Evolutionary conservation across 2,113 vertebrate genomes (phyloP).

Genomic region (Mus musculus): DNA sequence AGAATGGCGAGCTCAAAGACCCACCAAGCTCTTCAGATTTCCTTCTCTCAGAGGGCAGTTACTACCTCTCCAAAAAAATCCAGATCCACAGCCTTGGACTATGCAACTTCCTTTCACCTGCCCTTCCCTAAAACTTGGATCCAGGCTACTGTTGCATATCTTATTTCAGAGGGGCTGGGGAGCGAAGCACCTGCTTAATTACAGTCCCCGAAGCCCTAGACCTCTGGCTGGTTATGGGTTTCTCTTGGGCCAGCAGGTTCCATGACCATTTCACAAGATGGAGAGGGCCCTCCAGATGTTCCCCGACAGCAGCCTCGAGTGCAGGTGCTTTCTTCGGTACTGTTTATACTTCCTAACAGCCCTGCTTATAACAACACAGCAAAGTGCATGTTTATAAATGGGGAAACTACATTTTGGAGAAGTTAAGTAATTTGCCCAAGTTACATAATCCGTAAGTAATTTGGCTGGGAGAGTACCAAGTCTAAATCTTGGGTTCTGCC

Average conservation of each 20-base stretch:
- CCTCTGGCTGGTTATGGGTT: neutral
- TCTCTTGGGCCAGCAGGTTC: neutral
- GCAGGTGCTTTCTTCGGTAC: slow-evolving; percentile 19
- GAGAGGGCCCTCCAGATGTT: neutral
- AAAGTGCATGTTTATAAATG: slow-evolving; percentile 57
- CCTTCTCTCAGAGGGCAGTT: neutral
- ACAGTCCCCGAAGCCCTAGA: neutral
- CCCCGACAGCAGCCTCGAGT: neutral
- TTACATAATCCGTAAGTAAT: slow-evolving; percentile 59
- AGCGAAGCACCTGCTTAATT: neutral
- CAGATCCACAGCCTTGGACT: neutral
- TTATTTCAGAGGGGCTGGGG: slow-evolving; percentile 1
- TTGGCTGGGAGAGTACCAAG: slow-evolving; percentile 42
- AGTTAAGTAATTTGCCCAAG: slow-evolving; percentile 49
- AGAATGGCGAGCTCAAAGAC: neutral
- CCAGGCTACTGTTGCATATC: neutral
- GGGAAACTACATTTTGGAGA: slow-evolving; percentile 48
- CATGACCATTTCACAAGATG: neutral
- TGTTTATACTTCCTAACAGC: slow-evolving; percentile 30
- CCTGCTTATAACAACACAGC: slow-evolving; percentile 35
- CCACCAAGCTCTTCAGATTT: neutral
- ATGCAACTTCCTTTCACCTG: neutral
- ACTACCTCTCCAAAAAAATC: neutral
- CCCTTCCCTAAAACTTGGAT: neutral
- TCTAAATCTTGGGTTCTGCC: slow-evolving; percentile 45